These are phyloP conservation scores for Mormyrus lacerda DNA, from an alignment of 2,113 vertebrate genomes.

Conservation along the genomic window DNA sequence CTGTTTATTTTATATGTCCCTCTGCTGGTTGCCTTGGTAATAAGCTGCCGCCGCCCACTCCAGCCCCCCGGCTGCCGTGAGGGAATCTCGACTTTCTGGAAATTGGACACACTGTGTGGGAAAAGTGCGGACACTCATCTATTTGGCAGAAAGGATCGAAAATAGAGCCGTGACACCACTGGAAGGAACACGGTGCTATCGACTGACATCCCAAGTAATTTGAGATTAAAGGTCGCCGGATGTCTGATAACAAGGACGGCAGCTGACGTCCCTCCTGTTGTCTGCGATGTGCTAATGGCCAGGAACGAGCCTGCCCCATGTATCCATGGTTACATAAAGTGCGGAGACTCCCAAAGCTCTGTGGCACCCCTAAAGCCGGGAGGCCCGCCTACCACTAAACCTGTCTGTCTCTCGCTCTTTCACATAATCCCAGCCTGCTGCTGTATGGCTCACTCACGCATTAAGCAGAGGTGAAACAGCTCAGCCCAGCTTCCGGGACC, in stretches of 20 bases:
- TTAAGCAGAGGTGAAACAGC: neutral
- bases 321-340: neutral
- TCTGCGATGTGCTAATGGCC: neutral
- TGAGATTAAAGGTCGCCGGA: conserved; percentile 37
- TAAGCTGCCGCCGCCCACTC: neutral
- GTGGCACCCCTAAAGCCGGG: neutral
- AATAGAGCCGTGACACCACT: conserved; percentile 43
- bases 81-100: conserved; percentile 44
- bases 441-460: neutral
- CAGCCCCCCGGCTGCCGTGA: conserved; percentile 2
- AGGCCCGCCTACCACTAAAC: neutral
- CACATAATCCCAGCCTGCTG: neutral
- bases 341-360: neutral
- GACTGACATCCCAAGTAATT: conserved; percentile 33
- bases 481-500: neutral
- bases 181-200: conserved; percentile 38
- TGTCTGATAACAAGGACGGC: conserved; percentile 15
- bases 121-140: conserved; percentile 23
- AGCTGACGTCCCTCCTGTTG: neutral
- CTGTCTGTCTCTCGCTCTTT: neutral
- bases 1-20: neutral
- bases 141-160: conserved; percentile 27
- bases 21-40: neutral
- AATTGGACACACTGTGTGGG: conserved; percentile 35
- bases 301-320: neutral